Evolutionary conservation across 2,888 invertebrate species (phyloP).

Genomic region (Nymphalis c-album): DNA sequence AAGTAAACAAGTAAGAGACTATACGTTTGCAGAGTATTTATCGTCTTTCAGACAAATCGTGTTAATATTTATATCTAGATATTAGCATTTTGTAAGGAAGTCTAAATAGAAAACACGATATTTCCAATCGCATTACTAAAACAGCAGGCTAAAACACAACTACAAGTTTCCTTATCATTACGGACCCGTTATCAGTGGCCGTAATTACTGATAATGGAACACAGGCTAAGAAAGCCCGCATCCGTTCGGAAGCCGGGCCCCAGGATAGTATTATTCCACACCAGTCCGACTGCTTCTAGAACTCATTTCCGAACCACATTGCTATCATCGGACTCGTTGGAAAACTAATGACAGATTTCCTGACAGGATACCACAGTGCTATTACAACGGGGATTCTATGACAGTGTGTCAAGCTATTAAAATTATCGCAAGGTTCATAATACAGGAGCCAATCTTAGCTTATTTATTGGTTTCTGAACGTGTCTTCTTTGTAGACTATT

Average conservation of each 20-base stretch:
- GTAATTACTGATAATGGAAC: conserved; percentile 43
- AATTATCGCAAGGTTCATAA: conserved; percentile 26
- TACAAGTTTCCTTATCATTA: conserved; percentile 37
- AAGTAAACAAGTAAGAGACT: too few species aligned
- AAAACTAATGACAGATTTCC: conserved; percentile 40
- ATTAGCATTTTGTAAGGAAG: conserved; percentile 11
- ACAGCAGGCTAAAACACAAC: conserved; percentile 19
- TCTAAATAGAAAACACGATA: conserved; percentile 21
- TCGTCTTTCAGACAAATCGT: too few species aligned
- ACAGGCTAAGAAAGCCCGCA: conserved; percentile 46
- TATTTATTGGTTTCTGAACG: conserved; percentile 20
- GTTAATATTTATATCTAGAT: background rate
- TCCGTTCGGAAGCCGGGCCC: conserved; percentile 45
- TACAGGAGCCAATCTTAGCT: conserved; percentile 16
- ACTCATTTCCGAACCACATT: conserved; percentile 61
- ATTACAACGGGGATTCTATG: conserved; percentile 39
- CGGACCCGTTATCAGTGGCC: conserved; percentile 36
- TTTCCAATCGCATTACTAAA: conserved; percentile 16
- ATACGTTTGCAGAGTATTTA: too few species aligned
- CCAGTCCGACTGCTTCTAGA: conserved; percentile 37
- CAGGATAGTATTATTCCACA: conserved; percentile 38
- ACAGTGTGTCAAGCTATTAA: conserved; percentile 37
- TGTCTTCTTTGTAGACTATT: background rate
- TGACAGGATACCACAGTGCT: conserved; percentile 38
- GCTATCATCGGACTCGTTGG: conserved; percentile 48